These are phyloP conservation scores for Labeo catla DNA, from an alignment of 2,113 vertebrate species.

Conservation along the genomic window DNA sequence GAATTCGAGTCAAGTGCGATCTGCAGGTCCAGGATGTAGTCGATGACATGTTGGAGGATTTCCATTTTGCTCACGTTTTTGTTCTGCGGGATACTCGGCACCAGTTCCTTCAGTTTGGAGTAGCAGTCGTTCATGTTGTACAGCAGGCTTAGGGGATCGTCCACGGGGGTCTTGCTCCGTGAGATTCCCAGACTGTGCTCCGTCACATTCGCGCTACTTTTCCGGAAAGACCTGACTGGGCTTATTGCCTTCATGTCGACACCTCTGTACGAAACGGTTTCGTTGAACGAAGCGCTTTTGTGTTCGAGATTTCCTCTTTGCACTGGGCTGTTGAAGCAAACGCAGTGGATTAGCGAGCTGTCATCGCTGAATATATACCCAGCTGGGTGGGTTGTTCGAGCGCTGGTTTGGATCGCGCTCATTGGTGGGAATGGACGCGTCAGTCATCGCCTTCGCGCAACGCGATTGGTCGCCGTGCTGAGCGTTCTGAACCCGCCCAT, in stretches of 20 bases:
- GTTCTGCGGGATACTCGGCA: slow-evolving; percentile 98
- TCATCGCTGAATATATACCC: slow-evolving; percentile 78
- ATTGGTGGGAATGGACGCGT: slow-evolving; percentile 62
- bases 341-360: slow-evolving; percentile 77
- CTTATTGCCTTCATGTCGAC: slow-evolving; percentile 96
- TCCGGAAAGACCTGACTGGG: slow-evolving; percentile 91
- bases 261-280: slow-evolving; percentile 37
- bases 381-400: slow-evolving; percentile 65
- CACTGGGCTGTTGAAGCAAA: slow-evolving; percentile 64
- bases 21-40: slow-evolving; percentile 99
- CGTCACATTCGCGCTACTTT: slow-evolving; percentile 82
- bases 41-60: slow-evolving; percentile 99
- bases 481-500: slow-evolving; percentile 49
- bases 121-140: slow-evolving; percentile 99
- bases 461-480: slow-evolving; percentile 48
- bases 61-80: slow-evolving; percentile 99
- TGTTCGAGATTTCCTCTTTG: slow-evolving; percentile 44
- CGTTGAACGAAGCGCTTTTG: slow-evolving; percentile 27
- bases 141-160: slow-evolving; percentile 94
- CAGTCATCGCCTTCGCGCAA: slow-evolving; percentile 55
- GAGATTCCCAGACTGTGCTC: slow-evolving; percentile 93
- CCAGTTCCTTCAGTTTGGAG: slow-evolving; percentile 97
- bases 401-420: slow-evolving; percentile 52
- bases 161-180: slow-evolving; percentile 94
- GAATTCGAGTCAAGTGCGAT: slow-evolving; percentile 95